Evolutionary conservation across 2,888 invertebrate genomes (phyloP).

Genomic region (Thyatira batis): DNA sequence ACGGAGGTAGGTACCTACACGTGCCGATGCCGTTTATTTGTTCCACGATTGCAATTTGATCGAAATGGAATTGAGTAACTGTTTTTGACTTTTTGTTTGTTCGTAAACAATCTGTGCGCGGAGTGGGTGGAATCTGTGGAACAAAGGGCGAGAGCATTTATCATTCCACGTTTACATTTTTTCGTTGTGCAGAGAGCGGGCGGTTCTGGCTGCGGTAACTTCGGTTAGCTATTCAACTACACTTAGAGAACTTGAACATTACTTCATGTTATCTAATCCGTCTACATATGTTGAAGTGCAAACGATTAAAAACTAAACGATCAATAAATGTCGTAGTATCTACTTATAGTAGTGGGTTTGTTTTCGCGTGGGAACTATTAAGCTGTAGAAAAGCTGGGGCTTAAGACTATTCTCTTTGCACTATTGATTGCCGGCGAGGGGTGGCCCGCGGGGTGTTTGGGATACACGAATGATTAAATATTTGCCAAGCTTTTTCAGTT

Average conservation of each 20-base stretch:
- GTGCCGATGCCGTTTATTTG: no score
- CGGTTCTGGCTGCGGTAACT: no score
- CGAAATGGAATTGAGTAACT: neutral
- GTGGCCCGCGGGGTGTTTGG: neutral
- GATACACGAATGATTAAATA: slow-evolving; percentile 11
- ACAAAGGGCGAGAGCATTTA: neutral
- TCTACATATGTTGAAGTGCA: no score
- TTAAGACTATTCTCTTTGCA: neutral
- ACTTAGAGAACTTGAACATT: no score
- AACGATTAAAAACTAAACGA: no score
- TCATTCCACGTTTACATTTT: neutral
- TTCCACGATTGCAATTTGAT: no score
- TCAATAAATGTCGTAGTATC: no score
- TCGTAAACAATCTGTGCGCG: neutral
- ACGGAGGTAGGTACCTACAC: no score
- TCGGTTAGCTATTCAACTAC: no score
- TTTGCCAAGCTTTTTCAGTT: slow-evolving; percentile 17
- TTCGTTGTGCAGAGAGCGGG: neutral
- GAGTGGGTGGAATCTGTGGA: neutral
- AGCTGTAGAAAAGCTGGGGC: no score
- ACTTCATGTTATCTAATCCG: no score
- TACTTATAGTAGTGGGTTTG: neutral
- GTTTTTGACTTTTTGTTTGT: neutral
- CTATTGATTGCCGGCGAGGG: neutral
- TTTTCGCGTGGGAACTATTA: neutral